Evolutionary conservation across 2,113 vertebrate genomes (phyloP).

Genomic region (Antechinus stuartii): DNA sequence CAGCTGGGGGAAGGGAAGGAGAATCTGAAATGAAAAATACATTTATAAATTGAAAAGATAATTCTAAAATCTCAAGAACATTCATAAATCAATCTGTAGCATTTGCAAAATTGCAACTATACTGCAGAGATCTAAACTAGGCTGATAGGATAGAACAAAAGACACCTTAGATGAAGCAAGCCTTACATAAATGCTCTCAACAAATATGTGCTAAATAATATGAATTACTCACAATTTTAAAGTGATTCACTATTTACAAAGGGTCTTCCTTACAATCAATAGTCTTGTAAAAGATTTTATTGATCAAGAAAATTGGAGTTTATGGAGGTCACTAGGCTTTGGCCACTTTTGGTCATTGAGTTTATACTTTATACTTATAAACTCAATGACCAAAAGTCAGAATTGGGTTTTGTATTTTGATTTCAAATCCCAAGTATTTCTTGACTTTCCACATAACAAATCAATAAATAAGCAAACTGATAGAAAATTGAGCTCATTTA

Average conservation of each 20-base stretch:
- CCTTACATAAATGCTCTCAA: neutral
- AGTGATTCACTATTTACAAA: neutral
- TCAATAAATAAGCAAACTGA: neutral
- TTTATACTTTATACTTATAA: neutral
- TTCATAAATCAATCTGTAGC: conserved; percentile 14
- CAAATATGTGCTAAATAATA: neutral
- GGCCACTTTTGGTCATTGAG: neutral
- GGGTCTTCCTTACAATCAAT: neutral
- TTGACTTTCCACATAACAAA: neutral
- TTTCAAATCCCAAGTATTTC: neutral
- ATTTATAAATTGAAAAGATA: conserved; percentile 75
- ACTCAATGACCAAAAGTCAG: neutral
- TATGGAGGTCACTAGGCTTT: neutral
- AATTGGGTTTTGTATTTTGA: neutral
- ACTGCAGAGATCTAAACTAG: neutral
- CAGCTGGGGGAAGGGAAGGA: conserved; percentile 57
- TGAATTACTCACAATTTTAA: neutral
- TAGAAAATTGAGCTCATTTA: neutral
- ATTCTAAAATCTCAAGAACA: conserved; percentile 43
- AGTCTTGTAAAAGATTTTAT: neutral
- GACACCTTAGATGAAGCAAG: neutral
- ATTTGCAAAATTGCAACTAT: neutral
- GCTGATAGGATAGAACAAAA: neutral
- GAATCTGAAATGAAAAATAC: conserved; percentile 80
- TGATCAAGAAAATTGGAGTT: neutral